phyloP scores from a whole-genome alignment of 2,113 vertebrate species.

The Cyprinodon brontotheroides region DNA sequence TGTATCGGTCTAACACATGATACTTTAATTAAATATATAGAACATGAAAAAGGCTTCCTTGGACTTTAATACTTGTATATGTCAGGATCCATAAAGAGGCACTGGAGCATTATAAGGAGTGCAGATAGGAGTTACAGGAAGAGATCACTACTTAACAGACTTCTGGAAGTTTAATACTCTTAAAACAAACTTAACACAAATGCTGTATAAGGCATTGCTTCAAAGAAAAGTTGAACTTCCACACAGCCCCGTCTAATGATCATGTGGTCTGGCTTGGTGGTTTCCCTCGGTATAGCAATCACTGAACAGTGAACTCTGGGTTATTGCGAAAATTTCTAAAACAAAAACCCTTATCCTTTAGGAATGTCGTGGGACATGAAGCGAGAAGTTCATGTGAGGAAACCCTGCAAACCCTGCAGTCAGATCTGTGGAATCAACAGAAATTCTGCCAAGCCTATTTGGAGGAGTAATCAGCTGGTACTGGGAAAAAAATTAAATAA shows the following conservation, averaged over 20 bases:
- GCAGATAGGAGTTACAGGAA: neutral
- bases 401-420: neutral
- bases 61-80: neutral
- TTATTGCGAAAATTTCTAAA: neutral
- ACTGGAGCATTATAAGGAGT: neutral
- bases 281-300: neutral
- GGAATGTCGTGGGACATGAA: neutral
- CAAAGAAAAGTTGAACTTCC: neutral
- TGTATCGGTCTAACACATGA: neutral
- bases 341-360: neutral
- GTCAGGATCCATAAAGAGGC: neutral
- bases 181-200: neutral
- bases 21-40: neutral
- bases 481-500: neutral
- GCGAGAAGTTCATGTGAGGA: conserved; percentile 2
- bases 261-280: neutral
- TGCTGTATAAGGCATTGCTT: neutral
- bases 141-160: neutral
- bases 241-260: neutral
- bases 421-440: neutral
- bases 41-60: neutral
- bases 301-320: neutral
- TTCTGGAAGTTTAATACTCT: neutral
- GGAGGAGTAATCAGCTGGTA: neutral
- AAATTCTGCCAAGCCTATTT: neutral